phyloP scores from a whole-genome alignment of 2,797 vertebrate species.

The Hoplostethus mediterraneus region DNA sequence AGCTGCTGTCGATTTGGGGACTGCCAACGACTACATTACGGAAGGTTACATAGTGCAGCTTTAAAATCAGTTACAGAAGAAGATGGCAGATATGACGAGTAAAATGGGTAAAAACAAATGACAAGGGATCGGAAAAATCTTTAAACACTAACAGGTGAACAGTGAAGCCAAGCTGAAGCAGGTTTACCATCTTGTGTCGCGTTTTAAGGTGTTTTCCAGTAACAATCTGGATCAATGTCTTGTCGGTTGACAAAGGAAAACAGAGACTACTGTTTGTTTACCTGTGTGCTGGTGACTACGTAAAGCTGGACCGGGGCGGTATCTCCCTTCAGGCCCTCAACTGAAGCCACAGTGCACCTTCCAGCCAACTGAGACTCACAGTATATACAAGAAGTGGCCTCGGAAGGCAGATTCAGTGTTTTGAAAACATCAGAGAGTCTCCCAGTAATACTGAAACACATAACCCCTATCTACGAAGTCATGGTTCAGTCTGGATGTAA shows the following conservation, averaged over 20 bases:
- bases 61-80: no score
- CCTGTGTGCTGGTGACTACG: slow-evolving; percentile 32
- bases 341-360: slow-evolving; percentile 26
- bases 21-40: no score
- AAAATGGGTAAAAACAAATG: no score
- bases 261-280: slow-evolving; percentile 46
- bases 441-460: no score
- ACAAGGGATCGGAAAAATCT: no score
- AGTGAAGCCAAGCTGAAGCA: neutral
- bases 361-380: slow-evolving; percentile 30
- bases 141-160: no score
- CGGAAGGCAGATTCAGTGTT: neutral
- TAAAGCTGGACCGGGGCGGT: slow-evolving; percentile 1
- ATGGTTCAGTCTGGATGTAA: neutral
- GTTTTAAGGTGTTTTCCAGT: neutral
- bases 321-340: slow-evolving; percentile 30
- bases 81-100: no score
- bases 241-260: slow-evolving; percentile 37
- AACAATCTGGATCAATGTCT: slow-evolving; percentile 19
- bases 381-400: slow-evolving; percentile 27
- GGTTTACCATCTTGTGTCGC: neutral
- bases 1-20: no score
- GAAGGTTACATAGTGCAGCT: no score
- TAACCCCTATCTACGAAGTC: neutral
- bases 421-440: no score